Percentiles rank a stretch among this genome's conserved stretches.
Conservation (phyloP, 2,888 invertebrate species). For the Synergus laeviventris region DNA sequence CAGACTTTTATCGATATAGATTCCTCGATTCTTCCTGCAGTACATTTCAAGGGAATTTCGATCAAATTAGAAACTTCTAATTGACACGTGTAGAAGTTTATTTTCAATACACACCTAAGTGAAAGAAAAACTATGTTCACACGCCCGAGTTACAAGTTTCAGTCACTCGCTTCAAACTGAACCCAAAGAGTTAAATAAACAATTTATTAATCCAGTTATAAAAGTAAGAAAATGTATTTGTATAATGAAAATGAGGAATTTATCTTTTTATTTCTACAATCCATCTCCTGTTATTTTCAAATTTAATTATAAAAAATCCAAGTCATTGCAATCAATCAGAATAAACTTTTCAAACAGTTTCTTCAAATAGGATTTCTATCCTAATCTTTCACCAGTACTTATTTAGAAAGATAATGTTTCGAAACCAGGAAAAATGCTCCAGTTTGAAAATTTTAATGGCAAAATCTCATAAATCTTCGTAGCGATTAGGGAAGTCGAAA, state of each 20-base stretch:
- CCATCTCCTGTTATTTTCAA: too few species aligned
- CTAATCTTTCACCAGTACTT: neutral
- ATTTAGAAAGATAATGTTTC: neutral
- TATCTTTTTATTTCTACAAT: too few species aligned
- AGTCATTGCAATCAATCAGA: too few species aligned
- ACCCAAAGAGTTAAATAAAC: too few species aligned
- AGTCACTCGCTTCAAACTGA: neutral
- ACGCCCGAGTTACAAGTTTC: neutral
- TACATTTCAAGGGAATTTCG: constrained; percentile 17
- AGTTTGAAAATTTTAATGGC: neutral
- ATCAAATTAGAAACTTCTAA: constrained; percentile 38
- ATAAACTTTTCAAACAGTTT: too few species aligned
- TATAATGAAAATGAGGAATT: too few species aligned
- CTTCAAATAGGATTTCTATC: too few species aligned
- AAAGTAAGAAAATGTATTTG: too few species aligned
- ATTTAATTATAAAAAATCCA: too few species aligned
- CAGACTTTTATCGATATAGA: constrained; percentile 36
- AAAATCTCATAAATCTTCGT: neutral
- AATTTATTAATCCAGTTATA: too few species aligned
- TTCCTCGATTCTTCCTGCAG: neutral
- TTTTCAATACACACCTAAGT: constrained; percentile 18
- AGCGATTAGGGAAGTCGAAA: constrained; percentile 16
- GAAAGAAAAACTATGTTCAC: constrained; percentile 8
- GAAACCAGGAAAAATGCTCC: too few species aligned
- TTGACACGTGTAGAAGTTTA: constrained; percentile 38